Evolutionary conservation across 2,888 invertebrate genomes (phyloP), one percentile per base, ranked within the genome.

Genomic region (Melanostoma mellinum): DNA sequence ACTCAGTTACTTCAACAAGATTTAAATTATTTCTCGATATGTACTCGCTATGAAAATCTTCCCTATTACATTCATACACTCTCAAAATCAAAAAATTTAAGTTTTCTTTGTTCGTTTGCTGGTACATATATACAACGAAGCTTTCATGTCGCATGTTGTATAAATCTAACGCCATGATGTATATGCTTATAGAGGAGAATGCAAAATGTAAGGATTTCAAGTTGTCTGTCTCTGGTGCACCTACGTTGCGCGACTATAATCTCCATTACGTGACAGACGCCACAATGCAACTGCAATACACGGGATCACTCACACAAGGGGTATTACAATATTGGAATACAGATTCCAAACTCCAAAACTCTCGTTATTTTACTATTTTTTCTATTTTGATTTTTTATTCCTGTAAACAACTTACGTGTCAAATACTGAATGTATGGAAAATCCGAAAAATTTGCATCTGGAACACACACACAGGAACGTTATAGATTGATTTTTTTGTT

Each of bases 401-500:
- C 74, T 84, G 78, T 67, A 76, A 76, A 77, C 86, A 89, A 93
- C 93, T 93, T 93, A 93, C 93, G 93, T 93, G 93, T 93, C 91
- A 93, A 91, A 91, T 93, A 93, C 89, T 93, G 93, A 91, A 93
- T 93, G 91, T 93, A 93, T 87, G 93, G 92, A 92, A 93, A 93
- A 92, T 93, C 93, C 90, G 93, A 93, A 92, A 93, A 93, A 92
- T 93, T 93, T 90, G 93, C 92, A 91, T 92, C 93, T 93, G 93
- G 88, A 91, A 91, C 87, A 81, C 84, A 87, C 86, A 85, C 84
- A 87, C 87, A 87, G 87, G 86, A 87, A 87, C 87, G 84, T 53
- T 76, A 50, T 71, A 60, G 68, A 79, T 71, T 53, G 33, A 76
- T 55, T 55, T 55, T 55, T 77, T 56, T 36, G 38, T 40, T 8